A percentile compares a stretch with the other conserved stretches of the same genome.
Evolutionary conservation across 1,140 invertebrate species (phyloP).

Genomic region (Plectrocnemia conspersa): DNA sequence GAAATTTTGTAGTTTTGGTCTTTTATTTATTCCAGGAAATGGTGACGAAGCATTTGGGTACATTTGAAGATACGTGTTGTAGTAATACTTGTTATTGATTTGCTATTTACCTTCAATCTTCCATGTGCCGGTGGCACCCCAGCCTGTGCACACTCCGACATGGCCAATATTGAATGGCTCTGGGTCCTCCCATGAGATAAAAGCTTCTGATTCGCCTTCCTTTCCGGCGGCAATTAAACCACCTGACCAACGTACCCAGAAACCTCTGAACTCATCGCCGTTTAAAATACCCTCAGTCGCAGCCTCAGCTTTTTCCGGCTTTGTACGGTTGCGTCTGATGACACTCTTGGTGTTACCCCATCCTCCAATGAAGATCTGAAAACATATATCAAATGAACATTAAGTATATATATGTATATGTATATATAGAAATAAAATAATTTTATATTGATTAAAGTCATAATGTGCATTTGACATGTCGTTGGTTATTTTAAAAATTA

Average conservation of each 20-base stretch:
- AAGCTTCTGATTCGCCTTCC: slow-evolving; percentile 64
- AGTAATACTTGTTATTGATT: slow-evolving; percentile 29
- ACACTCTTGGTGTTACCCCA: slow-evolving; percentile 81
- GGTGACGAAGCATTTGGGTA: slow-evolving; percentile 12
- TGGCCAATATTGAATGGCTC: slow-evolving; percentile 64
- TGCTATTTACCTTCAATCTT: slow-evolving; percentile 66
- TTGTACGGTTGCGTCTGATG: slow-evolving; percentile 70
- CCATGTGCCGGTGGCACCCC: slow-evolving; percentile 80
- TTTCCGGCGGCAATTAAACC: slow-evolving; percentile 63
- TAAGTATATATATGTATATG: no score
- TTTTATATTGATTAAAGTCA: not conserved
- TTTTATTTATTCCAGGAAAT: no score
- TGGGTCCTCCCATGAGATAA: slow-evolving; percentile 65
- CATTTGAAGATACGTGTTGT: not conserved
- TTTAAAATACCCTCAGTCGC: slow-evolving; percentile 67
- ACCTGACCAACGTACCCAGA: slow-evolving; percentile 76
- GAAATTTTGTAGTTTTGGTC: no score
- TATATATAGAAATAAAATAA: not conserved
- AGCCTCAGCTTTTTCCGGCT: slow-evolving; percentile 70
- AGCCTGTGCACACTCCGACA: slow-evolving; percentile 78
- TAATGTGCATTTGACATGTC: not conserved
- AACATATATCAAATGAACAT: no score
- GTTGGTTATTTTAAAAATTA: no score
- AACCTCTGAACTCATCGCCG: slow-evolving; percentile 67
- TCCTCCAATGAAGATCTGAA: slow-evolving; percentile 72